These are phyloP conservation scores for Connochaetes taurinus DNA, from an alignment of 2,113 vertebrate genomes.

Conservation along the genomic window DNA sequence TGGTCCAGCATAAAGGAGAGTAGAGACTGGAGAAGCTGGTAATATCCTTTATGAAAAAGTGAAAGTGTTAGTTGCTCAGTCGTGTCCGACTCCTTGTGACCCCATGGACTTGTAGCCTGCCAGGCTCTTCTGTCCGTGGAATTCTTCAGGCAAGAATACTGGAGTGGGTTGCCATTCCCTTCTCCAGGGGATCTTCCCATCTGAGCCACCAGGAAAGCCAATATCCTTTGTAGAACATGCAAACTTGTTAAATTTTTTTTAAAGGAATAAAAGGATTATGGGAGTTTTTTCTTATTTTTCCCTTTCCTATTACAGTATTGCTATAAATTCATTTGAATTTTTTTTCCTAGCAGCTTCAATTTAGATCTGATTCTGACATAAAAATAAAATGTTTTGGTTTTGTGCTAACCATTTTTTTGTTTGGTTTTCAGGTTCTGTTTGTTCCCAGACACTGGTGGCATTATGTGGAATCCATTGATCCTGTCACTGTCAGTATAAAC, in stretches of 20 bases:
- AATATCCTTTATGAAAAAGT: not conserved
- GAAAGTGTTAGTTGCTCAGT: not conserved
- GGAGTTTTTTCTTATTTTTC: not conserved
- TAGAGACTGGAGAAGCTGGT: not conserved
- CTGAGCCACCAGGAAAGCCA: not conserved
- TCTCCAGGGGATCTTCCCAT: not conserved
- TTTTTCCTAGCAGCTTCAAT: not conserved
- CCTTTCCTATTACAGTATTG: not conserved
- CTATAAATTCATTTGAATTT: not conserved
- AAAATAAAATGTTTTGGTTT: not conserved
- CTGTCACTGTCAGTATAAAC: conserved; percentile 93
- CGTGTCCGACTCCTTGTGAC: not conserved
- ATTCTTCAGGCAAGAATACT: not conserved
- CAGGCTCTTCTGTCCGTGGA: not conserved
- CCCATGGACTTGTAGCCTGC: not conserved
- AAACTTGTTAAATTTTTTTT: not conserved
- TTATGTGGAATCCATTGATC: conserved; percentile 94
- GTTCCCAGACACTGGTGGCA: conserved; percentile 99
- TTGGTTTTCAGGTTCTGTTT: conserved; percentile 88
- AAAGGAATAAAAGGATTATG: not conserved
- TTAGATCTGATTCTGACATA: not conserved
- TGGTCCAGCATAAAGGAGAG: not conserved
- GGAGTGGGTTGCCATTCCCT: not conserved
- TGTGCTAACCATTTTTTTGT: conserved; percentile 39
- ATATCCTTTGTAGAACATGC: not conserved